Evolutionary conservation across 2,888 invertebrate species (phyloP).

Genomic region (Drosophila paucipuncta): DNA sequence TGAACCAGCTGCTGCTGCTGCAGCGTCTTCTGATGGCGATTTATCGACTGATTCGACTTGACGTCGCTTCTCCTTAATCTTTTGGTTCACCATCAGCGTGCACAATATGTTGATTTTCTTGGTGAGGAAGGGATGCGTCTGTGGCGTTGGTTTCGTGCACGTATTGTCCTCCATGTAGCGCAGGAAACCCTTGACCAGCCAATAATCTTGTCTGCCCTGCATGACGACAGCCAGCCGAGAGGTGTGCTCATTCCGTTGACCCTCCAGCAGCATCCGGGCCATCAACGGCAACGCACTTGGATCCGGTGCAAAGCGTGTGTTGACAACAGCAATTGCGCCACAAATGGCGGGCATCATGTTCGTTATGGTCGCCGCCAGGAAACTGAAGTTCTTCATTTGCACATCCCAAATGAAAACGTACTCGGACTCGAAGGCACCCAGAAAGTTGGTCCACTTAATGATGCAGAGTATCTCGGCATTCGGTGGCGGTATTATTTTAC

Average conservation of each 20-base stretch:
- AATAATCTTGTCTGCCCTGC: conserved; percentile 80
- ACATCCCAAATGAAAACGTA: conserved; percentile 83
- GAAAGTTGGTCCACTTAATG: conserved; percentile 83
- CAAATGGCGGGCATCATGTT: conserved; percentile 83
- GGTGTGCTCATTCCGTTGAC: conserved; percentile 66
- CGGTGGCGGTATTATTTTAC: conserved; percentile 81
- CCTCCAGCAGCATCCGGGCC: conserved; percentile 78
- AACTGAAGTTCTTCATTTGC: conserved; percentile 66
- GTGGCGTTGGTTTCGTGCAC: conserved; percentile 83
- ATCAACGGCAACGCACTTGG: conserved; percentile 70
- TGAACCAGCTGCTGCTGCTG: background rate
- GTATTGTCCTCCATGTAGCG: conserved; percentile 77
- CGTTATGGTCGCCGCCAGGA: conserved; percentile 80
- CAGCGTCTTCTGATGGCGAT: background rate
- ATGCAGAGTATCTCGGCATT: conserved; percentile 83
- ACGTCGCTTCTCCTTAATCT: conserved; percentile 66
- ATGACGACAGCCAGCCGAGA: conserved; percentile 80
- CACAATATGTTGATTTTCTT: conserved; percentile 84
- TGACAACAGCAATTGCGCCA: conserved; percentile 81
- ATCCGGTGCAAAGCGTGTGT: conserved; percentile 74
- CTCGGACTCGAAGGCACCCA: conserved; percentile 80
- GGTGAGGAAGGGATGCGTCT: conserved; percentile 83
- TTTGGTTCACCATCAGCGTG: conserved; percentile 82
- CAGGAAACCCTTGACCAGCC: conserved; percentile 83
- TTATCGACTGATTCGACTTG: background rate